Base-by-base conservation (phyloP, 2,888 invertebrate species). In the Molanna angustata region DNA sequence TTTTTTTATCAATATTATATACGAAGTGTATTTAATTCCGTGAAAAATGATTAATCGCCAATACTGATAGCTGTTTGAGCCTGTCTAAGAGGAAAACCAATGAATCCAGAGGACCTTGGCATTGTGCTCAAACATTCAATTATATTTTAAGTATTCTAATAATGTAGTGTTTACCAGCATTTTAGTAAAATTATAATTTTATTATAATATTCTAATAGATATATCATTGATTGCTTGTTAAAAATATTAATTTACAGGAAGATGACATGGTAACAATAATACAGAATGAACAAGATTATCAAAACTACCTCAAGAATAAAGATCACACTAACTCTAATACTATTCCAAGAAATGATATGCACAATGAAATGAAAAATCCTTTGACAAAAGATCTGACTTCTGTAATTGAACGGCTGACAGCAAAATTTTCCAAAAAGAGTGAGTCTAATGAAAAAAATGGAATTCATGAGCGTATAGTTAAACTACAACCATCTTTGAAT, bases 371-470 rank as follows among this genome's bases (percentile, higher is more conserved):
- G 13, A 43, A 41, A 39, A 71, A 74, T 62, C 73, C 76, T 18
- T 57, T 74, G 21, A 69, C 74, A 16, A 79, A 80, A 56, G 82
- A 82, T 62, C 67, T 82, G 47, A 79, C 80, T 46, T 70, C 74
- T 46, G 71, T 82, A 22, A 69, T 82, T 59, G 82, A 82, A 60
- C 74, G 75, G 52, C 66, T 82, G 42, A 62, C 69, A 11, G 68
- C 68, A 57, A 69, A 64, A 14, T 18, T 3, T 3, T 33, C 33
- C 82, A 6, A 79, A 77, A 31, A 82, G 78, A 61, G 41, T 14
- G 41, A 21, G n/a, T 14, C 21, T 16, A 46, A 13, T 35, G 14
- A 19, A 11, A 33, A 46, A 17, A 14, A 16, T 6, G 18, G 37
- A 37, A 37, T 37, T 16, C 16, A 16, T 37, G 18, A 37, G 37